Conservation (phyloP, 2,888 invertebrate species). For the Orthosia gracilis region DNA sequence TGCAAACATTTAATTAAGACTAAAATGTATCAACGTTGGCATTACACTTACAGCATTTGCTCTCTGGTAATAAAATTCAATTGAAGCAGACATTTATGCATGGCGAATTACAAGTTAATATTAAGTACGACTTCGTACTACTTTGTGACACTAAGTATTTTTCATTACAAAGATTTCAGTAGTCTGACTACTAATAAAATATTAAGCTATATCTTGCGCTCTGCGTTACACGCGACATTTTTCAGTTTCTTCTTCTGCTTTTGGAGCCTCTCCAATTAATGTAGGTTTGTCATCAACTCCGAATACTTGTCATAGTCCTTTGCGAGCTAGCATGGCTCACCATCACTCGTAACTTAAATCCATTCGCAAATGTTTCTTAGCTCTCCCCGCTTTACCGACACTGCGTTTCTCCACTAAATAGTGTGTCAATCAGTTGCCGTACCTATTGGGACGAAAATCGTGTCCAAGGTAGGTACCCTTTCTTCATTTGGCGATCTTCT, state of each 20-base stretch:
- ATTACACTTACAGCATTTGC: slow-evolving; percentile 11
- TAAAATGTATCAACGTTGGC: slow-evolving; percentile 16
- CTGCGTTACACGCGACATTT: slow-evolving; percentile 1
- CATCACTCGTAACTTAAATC: not conserved
- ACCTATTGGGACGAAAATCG: not conserved
- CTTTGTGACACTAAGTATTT: slow-evolving; percentile 16
- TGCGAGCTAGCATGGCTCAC: not conserved
- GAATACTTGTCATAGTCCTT: not conserved
- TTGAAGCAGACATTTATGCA: not conserved
- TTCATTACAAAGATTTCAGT: slow-evolving; percentile 18
- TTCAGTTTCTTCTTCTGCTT: not conserved
- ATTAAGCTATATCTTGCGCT: not conserved
- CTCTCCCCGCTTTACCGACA: no score
- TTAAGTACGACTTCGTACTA: slow-evolving; percentile 5
- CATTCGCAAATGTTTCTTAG: not conserved
- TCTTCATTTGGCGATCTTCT: no score
- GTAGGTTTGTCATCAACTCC: not conserved
- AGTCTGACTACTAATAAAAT: slow-evolving; percentile 13
- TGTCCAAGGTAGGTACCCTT: no score
- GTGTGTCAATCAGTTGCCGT: not conserved
- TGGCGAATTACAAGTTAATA: not conserved
- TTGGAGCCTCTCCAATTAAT: not conserved
- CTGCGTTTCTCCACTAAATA: not conserved
- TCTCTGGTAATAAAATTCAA: slow-evolving; percentile 16
- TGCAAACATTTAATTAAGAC: slow-evolving; percentile 12